Evolutionary conservation across 2,888 invertebrate genomes (phyloP).

Genomic region (Cheilosia pagana): DNA sequence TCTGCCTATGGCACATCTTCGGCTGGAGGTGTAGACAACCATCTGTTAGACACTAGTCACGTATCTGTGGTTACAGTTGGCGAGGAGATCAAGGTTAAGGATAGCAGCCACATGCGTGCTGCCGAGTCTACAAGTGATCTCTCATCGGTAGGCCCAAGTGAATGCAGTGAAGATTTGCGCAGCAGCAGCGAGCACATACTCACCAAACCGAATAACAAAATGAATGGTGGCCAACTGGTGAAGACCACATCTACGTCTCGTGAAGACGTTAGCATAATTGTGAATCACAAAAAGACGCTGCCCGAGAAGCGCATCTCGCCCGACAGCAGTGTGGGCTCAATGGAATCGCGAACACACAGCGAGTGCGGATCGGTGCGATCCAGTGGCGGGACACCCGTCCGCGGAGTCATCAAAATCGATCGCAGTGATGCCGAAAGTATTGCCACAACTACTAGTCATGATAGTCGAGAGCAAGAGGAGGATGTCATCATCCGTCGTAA

Average conservation of each 20-base stretch:
- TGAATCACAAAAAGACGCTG: constrained; percentile 82
- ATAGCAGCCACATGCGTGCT: constrained; percentile 85
- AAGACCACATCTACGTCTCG: constrained; percentile 69
- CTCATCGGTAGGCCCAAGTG: constrained; percentile 69
- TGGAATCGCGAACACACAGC: constrained; percentile 86
- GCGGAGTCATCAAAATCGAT: constrained; percentile 84
- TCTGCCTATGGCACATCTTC: constrained; percentile 85
- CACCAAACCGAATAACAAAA: constrained; percentile 67
- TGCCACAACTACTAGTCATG: constrained; percentile 91
- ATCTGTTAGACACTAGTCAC: constrained; percentile 90
- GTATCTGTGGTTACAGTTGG: constrained; percentile 96
- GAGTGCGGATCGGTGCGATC: constrained; percentile 90
- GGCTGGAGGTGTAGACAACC: constrained; percentile 79
- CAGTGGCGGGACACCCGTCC: constrained; percentile 84
- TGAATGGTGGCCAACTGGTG: constrained; percentile 69
- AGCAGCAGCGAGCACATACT: constrained; percentile 64
- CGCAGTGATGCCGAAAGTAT: constrained; percentile 93
- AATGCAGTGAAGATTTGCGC: constrained; percentile 61
- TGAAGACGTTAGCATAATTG: constrained; percentile 83
- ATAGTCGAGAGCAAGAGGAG: constrained; percentile 87
- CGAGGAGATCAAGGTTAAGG: constrained; percentile 90
- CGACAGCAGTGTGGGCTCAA: constrained; percentile 86
- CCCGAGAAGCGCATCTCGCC: constrained; percentile 84
- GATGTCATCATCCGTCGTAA: constrained; percentile 89
- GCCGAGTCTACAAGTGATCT: constrained; percentile 78